Percentiles rank a stretch among this genome's conserved stretches.
Conservation (phyloP, 2,113 vertebrate genomes). For the Mormyrus iriodes region DNA sequence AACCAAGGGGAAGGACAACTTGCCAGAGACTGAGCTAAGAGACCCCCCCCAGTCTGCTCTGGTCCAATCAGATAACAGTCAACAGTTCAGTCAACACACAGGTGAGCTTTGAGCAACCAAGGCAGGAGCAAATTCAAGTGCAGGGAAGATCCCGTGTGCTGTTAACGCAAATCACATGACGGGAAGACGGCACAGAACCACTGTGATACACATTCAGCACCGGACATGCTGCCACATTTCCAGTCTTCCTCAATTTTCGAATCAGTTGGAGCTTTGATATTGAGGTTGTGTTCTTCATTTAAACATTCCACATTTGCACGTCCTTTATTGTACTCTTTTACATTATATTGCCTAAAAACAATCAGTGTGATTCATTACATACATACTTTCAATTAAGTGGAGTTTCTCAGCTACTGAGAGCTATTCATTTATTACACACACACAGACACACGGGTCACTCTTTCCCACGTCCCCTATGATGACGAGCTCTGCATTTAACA, state of each 20-base stretch:
- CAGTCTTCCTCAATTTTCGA: not conserved
- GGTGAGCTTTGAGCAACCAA: not conserved
- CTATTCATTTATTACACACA: not conserved
- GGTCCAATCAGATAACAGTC: not conserved
- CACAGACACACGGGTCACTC: not conserved
- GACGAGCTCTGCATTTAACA: not conserved
- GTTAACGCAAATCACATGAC: not conserved
- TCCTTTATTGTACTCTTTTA: not conserved
- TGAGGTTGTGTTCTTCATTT: not conserved
- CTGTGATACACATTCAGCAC: not conserved
- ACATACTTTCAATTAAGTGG: not conserved
- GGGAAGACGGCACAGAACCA: not conserved
- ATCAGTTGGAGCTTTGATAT: not conserved
- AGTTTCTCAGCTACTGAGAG: not conserved
- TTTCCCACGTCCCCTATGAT: not conserved
- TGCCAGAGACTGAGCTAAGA: not conserved
- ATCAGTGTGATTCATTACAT: not conserved
- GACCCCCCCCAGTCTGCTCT: not conserved
- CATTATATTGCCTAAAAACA: not conserved
- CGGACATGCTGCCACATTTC: not conserved
- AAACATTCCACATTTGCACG: not conserved
- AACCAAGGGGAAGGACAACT: not conserved
- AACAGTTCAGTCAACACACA: not conserved
- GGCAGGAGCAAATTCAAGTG: too few relatives aligned
- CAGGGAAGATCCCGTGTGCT: not conserved